Conservation (phyloP, 2,113 vertebrate genomes). For the Sarotherodon lohbergeri region DNA sequence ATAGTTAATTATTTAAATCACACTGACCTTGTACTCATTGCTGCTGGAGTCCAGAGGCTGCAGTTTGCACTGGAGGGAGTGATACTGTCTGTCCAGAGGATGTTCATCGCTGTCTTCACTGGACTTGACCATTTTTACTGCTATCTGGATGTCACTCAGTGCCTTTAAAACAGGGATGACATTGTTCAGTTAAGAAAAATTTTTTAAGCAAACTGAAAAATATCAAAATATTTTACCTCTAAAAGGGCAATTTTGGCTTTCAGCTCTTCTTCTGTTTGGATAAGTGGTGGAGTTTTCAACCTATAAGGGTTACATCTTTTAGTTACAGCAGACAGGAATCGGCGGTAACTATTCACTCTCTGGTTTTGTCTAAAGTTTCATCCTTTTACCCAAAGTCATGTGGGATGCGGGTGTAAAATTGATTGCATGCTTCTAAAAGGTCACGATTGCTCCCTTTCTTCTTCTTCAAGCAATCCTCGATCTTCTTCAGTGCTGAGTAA, state of each 20-base stretch:
- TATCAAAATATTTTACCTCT: slow-evolving; percentile 72
- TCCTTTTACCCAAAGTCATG: slow-evolving; percentile 84
- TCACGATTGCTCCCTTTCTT: slow-evolving; percentile 61
- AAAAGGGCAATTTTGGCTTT: slow-evolving; percentile 81
- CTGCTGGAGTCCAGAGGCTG: slow-evolving; percentile 66
- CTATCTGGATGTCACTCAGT: slow-evolving; percentile 85
- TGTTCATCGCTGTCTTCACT: slow-evolving; percentile 70
- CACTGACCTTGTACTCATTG: slow-evolving; percentile 74
- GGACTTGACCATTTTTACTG: slow-evolving; percentile 80
- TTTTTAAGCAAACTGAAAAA: not conserved
- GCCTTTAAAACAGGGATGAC: slow-evolving; percentile 56
- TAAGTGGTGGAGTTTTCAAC: slow-evolving; percentile 80
- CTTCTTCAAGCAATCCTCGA: slow-evolving; percentile 80
- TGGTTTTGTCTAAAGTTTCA: not conserved
- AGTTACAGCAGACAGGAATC: not conserved
- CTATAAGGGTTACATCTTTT: slow-evolving; percentile 46
- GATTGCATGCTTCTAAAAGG: slow-evolving; percentile 84
- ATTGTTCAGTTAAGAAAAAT: fast-evolving
- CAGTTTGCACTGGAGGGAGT: slow-evolving; percentile 74
- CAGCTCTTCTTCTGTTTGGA: slow-evolving; percentile 78
- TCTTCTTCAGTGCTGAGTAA: slow-evolving; percentile 79
- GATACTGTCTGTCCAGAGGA: slow-evolving; percentile 81
- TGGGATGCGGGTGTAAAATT: slow-evolving; percentile 90
- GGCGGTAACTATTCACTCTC: not conserved
- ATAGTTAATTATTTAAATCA: not conserved